Base-by-base conservation (phyloP, 2,797 vertebrate species). In the Chlorospingus flavigularis region DNA sequence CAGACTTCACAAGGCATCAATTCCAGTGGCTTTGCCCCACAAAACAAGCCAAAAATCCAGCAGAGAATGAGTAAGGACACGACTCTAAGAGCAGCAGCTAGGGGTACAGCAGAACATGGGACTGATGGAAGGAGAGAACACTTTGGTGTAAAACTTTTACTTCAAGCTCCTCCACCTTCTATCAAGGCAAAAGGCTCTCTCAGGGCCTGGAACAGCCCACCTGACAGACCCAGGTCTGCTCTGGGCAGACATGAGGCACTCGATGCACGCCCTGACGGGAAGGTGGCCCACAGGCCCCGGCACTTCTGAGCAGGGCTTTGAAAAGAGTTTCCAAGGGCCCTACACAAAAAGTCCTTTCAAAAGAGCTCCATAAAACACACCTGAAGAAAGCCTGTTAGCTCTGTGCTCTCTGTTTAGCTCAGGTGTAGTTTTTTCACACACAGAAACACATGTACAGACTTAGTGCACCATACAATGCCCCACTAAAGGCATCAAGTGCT, bases 401-500 rank as follows among this genome's bases (percentile, higher is more conserved):
- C 82, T 72, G 43, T 7, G 75, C 85, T 50, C 82, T 85, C 74
- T 94, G 72, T 93, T 94, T 68, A 91, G 86, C 91, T 95, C 92
- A 93, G 84, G 84, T 91, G 95, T 19, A 95, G 88, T 95, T 95
- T 95, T 94, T 94, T 91, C 94, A 93, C 86, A 45, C 82, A 76
- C 77, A 94, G 93, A 79, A 94, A 92, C 94, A 92, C 89, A 58
- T 88, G 95, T 65, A 91, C 81, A 78, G 92, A 70, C 94, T 83
- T 42, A 86, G 70, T n/a, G 33, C 70, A 53, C 75, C 68, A 7
- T 74, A 94, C 95, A 94, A 95, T 88, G 91, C 79, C 82, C 81
- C 58, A 23, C 94, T 94, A 92, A 94, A 96, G 82, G 86, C 94
- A 92, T 57, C 75, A 6, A 80, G 63, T 6, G 24, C 72, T 88